A percentile compares a stretch with the other conserved stretches of the same genome.
These are phyloP conservation scores for Otolemur garnettii DNA, from an alignment of 2,113 vertebrate genomes.

Conservation along the genomic window DNA sequence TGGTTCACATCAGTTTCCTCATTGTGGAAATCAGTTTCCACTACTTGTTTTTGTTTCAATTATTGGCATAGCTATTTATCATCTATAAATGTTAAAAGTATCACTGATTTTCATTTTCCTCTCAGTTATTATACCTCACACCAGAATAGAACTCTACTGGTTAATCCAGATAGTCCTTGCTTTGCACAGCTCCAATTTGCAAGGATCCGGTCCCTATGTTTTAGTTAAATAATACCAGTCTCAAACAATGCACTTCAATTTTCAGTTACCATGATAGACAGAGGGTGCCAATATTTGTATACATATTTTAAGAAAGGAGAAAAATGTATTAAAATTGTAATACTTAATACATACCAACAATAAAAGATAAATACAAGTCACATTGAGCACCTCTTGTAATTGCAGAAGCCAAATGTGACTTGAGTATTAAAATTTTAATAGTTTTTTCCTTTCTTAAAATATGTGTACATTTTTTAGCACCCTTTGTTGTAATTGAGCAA, in stretches of 20 bases:
- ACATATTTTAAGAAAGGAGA: too few species aligned
- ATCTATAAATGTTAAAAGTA: not conserved
- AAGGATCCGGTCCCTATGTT: not conserved
- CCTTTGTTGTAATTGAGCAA: not conserved
- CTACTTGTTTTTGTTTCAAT: not conserved
- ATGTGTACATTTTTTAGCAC: too few species aligned
- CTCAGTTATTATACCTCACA: not conserved
- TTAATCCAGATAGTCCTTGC: not conserved
- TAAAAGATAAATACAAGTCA: too few species aligned
- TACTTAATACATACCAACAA: too few species aligned
- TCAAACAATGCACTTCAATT: not conserved
- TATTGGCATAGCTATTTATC: not conserved
- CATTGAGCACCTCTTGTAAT: too few species aligned
- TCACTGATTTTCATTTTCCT: not conserved
- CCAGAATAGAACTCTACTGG: not conserved
- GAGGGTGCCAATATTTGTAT: too few species aligned
- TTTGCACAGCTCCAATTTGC: not conserved
- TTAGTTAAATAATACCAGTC: slow-evolving; percentile 22
- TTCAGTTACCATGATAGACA: not conserved
- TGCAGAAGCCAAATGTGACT: too few species aligned
- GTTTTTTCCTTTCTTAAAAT: too few species aligned
- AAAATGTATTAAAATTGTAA: too few species aligned
- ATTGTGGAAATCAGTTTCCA: too few species aligned
- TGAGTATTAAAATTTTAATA: too few species aligned
- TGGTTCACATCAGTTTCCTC: not conserved